Conservation (phyloP, 2,113 vertebrate genomes). For the Rhynchopsitta pachyrhyncha region DNA sequence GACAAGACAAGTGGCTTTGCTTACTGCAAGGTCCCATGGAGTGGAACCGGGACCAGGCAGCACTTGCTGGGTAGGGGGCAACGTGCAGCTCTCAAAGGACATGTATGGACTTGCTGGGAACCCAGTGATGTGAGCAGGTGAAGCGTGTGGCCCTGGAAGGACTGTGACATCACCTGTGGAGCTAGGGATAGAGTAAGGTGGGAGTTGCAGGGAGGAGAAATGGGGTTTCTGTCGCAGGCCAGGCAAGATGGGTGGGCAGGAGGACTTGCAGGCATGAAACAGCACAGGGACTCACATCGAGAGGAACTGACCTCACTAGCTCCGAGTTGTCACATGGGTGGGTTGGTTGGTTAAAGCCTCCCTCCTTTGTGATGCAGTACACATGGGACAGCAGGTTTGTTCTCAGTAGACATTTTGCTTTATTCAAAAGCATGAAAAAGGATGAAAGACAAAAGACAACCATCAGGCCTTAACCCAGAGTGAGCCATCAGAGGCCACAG, state of each 20-base stretch:
- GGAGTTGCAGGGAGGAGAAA: not conserved
- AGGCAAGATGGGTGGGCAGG: not conserved
- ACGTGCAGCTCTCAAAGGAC: not conserved
- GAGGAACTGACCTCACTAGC: not conserved
- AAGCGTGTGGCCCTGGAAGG: fast-evolving
- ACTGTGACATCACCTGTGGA: not conserved
- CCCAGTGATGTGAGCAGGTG: not conserved
- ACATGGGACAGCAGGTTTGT: not conserved
- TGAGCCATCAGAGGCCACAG: not conserved
- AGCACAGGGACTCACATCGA: not conserved
- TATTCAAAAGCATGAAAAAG: not conserved
- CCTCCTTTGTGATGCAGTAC: fast-evolving
- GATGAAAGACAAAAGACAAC: not conserved
- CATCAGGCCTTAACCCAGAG: not conserved
- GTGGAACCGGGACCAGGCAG: not conserved
- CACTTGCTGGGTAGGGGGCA: not conserved
- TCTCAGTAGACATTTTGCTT: not conserved
- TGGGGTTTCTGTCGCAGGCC: fast-evolving
- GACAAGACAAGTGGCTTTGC: not conserved
- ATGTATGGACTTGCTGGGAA: not conserved
- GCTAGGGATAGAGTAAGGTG: not conserved
- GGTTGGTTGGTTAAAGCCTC: not conserved
- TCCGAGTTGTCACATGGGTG: not conserved
- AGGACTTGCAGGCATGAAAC: not conserved
- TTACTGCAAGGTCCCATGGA: no score